Percentiles rank a stretch among this genome's conserved stretches.
phyloP scores from a whole-genome alignment of 2,797 vertebrate species.

The Takifugu ocellatus region DNA sequence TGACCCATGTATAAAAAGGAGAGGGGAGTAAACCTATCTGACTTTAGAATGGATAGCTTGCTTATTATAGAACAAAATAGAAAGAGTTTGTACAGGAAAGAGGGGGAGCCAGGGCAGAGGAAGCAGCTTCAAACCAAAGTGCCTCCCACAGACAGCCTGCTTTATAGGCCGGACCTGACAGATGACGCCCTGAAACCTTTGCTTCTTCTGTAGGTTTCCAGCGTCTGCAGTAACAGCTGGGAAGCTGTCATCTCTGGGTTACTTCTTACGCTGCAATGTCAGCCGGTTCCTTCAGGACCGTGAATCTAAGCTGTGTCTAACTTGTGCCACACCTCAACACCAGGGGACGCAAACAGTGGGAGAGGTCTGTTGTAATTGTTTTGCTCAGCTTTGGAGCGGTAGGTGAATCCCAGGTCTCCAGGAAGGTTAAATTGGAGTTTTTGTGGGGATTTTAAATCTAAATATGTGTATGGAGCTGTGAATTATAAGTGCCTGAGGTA shows the following conservation, averaged over 20 bases:
- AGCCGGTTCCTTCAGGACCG: constrained; percentile 30
- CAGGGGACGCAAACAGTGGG: constrained; percentile 13
- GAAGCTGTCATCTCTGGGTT: not conserved
- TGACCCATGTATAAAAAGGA: constrained; percentile 17
- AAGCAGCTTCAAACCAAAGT: constrained; percentile 56
- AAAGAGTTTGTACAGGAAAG: constrained; percentile 54
- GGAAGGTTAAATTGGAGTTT: not conserved
- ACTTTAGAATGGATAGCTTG: constrained; percentile 46
- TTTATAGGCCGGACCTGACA: constrained; percentile 18
- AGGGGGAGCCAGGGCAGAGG: constrained; percentile 36
- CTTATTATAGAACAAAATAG: constrained; percentile 42
- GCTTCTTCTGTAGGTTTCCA: not conserved
- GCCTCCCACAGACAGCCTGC: constrained; percentile 42
- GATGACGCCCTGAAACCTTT: not conserved
- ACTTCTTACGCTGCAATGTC: constrained; percentile 25
- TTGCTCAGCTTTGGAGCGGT: constrained; percentile 41
- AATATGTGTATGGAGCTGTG: constrained; percentile 17
- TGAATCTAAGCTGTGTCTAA: constrained; percentile 30
- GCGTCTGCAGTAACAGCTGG: not conserved
- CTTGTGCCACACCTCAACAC: constrained; percentile 17
- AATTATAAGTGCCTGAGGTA: no score
- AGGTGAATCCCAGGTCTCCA: constrained; percentile 36
- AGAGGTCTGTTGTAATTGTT: constrained; percentile 13
- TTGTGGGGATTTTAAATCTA: constrained; percentile 21
- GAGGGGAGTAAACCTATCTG: not conserved